Percentiles rank a stretch among this genome's conserved stretches.
phyloP scores from a whole-genome alignment of 2,888 invertebrate genomes.

The Drosophila mercatorum region DNA sequence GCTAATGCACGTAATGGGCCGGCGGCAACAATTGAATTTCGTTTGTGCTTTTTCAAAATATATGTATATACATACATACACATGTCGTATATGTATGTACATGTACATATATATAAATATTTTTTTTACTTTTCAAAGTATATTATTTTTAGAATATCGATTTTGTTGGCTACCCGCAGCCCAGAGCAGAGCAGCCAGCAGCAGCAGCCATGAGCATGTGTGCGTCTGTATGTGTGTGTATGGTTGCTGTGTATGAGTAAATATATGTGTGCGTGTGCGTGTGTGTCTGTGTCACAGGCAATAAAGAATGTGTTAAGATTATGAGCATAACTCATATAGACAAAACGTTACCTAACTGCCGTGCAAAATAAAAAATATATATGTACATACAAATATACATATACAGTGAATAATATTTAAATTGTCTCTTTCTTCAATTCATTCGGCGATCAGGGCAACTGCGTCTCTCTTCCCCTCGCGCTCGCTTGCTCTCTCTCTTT shows the following conservation, averaged over 20 bases:
- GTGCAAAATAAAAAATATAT: conserved; percentile 51
- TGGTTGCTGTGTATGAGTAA: conserved; percentile 15
- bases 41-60: conserved; percentile 62
- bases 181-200: conserved; percentile 44
- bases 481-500: conserved; percentile 3
- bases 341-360: conserved; percentile 73
- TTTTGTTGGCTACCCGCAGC: conserved; percentile 74
- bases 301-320: conserved; percentile 77
- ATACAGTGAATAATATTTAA: conserved; percentile 30
- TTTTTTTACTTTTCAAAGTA: conserved; percentile 74
- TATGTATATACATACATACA: neutral
- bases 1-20: conserved; percentile 20
- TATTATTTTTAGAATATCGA: conserved; percentile 82
- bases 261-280: conserved; percentile 24
- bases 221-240: conserved; percentile 1
- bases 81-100: neutral
- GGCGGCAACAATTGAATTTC: conserved; percentile 70
- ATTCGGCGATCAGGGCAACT: conserved; percentile 57
- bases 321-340: conserved; percentile 70
- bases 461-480: conserved; percentile 27
- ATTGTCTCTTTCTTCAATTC: conserved; percentile 32
- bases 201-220: conserved; percentile 41
- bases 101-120: neutral
- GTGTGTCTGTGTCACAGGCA: conserved; percentile 43
- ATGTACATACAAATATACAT: conserved; percentile 4